phyloP scores from a whole-genome alignment of 1,140 invertebrate species.

The Drosophila cardini region DNA sequence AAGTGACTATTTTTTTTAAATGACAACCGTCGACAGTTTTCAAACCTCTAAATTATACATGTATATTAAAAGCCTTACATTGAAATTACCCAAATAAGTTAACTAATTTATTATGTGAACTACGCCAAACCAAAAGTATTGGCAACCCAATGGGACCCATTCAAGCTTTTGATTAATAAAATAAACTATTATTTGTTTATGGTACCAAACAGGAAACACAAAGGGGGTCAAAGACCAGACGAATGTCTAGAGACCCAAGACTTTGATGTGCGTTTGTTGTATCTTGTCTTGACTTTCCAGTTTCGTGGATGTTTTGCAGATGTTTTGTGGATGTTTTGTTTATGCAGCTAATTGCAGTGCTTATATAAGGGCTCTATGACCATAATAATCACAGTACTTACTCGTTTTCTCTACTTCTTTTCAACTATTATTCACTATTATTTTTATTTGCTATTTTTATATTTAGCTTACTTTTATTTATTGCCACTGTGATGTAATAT shows the following conservation, averaged over 20 bases:
- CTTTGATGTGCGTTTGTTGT: constrained; percentile 30
- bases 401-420: not conserved
- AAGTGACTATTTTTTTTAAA: too few relatives aligned
- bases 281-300: not conserved
- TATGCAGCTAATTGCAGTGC: constrained; percentile 53
- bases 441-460: constrained; percentile 20
- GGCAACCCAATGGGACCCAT: not conserved
- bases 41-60: not conserved
- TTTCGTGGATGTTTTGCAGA: not conserved
- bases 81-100: constrained; percentile 16
- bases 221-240: constrained; percentile 49
- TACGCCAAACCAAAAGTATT: not conserved
- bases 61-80: not conserved
- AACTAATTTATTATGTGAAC: constrained; percentile 5
- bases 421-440: too few relatives aligned
- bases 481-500: constrained; percentile 61
- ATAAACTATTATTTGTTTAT: constrained; percentile 31
- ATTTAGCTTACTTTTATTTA: constrained; percentile 32
- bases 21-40: too few relatives aligned
- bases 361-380: constrained; percentile 37
- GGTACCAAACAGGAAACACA: constrained; percentile 28
- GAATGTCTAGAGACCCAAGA: not conserved
- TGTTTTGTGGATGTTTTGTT: constrained; percentile 44
- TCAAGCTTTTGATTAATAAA: constrained; percentile 20
- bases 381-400: constrained; percentile 25